phyloP scores from a whole-genome alignment of 2,888 invertebrate genomes.

The Trichopoda pennipes region DNA sequence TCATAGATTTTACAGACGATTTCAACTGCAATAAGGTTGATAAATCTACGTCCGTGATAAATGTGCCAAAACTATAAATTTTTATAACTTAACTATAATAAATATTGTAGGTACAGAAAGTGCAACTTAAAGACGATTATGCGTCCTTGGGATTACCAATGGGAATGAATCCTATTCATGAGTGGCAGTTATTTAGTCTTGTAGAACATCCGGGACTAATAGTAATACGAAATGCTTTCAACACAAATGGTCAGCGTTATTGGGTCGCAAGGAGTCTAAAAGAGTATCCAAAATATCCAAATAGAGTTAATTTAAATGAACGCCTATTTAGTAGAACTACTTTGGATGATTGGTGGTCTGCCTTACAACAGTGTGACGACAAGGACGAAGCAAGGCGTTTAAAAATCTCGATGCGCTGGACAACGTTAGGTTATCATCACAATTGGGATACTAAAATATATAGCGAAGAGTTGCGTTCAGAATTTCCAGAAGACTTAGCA shows the following conservation, averaged over 20 bases:
- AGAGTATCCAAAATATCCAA: slow-evolving; percentile 88
- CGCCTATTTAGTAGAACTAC: slow-evolving; percentile 71
- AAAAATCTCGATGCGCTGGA: slow-evolving; percentile 88
- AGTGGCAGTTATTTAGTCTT: slow-evolving; percentile 86
- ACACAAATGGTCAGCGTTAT: slow-evolving; percentile 87
- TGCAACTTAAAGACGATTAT: slow-evolving; percentile 56
- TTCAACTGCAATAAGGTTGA: slow-evolving; percentile 27
- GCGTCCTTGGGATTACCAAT: slow-evolving; percentile 62
- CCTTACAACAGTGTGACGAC: slow-evolving; percentile 76
- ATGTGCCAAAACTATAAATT: slow-evolving; percentile 5
- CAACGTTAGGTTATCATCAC: slow-evolving; percentile 98
- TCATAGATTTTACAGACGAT: slow-evolving; percentile 83
- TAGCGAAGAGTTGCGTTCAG: slow-evolving; percentile 84
- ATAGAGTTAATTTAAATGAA: slow-evolving; percentile 76
- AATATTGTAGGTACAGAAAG: slow-evolving; percentile 52
- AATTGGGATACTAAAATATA: slow-evolving; percentile 98
- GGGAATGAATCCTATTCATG: slow-evolving; percentile 76
- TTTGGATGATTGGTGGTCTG: slow-evolving; percentile 85
- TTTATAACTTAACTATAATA: slow-evolving; percentile 17
- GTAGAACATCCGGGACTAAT: slow-evolving; percentile 87
- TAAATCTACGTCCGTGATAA: not conserved
- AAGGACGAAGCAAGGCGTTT: slow-evolving; percentile 73
- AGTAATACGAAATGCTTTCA: slow-evolving; percentile 92
- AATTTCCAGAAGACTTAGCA: slow-evolving; percentile 88
- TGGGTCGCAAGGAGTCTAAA: slow-evolving; percentile 91